phyloP scores from a whole-genome alignment of 2,113 vertebrate species.

The Aegotheles bennettii region DNA sequence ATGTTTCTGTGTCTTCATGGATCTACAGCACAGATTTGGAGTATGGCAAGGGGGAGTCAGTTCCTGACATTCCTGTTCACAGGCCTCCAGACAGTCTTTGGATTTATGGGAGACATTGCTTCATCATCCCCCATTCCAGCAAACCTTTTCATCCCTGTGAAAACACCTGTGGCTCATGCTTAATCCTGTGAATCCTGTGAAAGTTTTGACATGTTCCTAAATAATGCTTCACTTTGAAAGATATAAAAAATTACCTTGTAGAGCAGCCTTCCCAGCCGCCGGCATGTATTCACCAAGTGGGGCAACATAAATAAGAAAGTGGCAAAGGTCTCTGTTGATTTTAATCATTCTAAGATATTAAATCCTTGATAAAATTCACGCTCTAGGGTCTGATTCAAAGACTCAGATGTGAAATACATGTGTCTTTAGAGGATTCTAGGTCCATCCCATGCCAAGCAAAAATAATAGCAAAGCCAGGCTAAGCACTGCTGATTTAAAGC shows the following conservation, averaged over 20 bases:
- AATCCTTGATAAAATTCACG: neutral
- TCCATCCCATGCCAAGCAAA: neutral
- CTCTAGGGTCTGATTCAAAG: neutral
- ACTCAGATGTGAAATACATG: neutral
- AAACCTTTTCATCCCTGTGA: slow-evolving; percentile 42
- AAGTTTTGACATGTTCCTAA: slow-evolving; percentile 36
- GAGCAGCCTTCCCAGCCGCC: neutral
- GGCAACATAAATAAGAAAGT: slow-evolving; percentile 24
- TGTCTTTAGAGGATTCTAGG: neutral
- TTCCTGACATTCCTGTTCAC: slow-evolving; percentile 9
- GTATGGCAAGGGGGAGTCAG: neutral
- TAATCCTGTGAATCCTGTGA: slow-evolving; percentile 14
- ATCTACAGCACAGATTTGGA: slow-evolving; percentile 16
- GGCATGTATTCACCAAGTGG: neutral
- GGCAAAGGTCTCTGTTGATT: neutral
- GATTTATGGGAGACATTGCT: slow-evolving; percentile 36
- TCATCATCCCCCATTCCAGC: neutral
- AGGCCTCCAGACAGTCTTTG: neutral
- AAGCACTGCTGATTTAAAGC: neutral
- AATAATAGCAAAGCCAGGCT: neutral
- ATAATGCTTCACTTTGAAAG: slow-evolving; percentile 31
- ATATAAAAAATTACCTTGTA: slow-evolving; percentile 2
- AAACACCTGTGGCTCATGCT: slow-evolving; percentile 35
- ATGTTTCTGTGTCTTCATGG: slow-evolving; percentile 6
- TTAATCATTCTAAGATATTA: neutral